phyloP scores from a whole-genome alignment of 2,113 vertebrate species.

The Antechinus flavipes region DNA sequence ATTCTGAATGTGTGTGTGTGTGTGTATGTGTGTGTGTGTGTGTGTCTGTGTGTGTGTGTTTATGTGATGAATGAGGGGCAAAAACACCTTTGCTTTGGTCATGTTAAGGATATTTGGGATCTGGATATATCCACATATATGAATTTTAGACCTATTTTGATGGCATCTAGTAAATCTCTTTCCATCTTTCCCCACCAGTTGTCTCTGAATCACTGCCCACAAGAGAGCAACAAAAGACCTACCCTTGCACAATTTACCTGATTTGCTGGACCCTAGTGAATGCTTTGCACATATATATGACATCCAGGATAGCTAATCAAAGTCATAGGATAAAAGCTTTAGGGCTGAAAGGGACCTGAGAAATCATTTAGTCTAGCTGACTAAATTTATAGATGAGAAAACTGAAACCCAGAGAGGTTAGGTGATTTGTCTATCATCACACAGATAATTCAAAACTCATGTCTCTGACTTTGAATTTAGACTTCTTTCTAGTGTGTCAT shows the following conservation, averaged over 20 bases:
- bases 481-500: neutral
- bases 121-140: neutral
- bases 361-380: neutral
- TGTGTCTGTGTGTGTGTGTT: no score
- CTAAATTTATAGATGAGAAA: neutral
- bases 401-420: neutral
- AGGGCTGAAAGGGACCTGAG: neutral
- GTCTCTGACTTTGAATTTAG: neutral
- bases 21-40: neutral
- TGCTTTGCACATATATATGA: neutral
- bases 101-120: neutral
- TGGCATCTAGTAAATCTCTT: neutral
- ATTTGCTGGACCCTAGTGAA: neutral
- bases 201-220: neutral
- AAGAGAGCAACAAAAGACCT: neutral
- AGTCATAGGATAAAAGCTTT: neutral
- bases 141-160: neutral
- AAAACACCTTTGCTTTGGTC: neutral
- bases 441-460: neutral
- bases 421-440: neutral
- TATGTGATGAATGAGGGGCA: neutral
- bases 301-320: neutral
- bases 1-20: neutral
- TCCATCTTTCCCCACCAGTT: neutral
- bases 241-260: neutral